These are phyloP conservation scores for Lepidochitona cinerea DNA, from an alignment of 2,888 invertebrate species.

Conservation along the genomic window DNA sequence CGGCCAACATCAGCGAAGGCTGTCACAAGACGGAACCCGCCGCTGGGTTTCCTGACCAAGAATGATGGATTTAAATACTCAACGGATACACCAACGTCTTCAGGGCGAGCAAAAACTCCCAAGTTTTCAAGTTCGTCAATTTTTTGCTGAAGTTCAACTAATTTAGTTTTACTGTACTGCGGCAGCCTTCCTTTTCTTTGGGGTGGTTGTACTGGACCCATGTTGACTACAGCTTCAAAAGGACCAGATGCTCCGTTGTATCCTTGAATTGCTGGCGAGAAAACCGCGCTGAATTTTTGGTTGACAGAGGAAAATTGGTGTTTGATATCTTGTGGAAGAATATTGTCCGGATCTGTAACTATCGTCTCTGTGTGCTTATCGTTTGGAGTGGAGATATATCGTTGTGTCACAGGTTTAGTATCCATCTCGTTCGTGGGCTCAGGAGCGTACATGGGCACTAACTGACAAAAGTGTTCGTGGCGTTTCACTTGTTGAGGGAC, in stretches of 20 bases:
- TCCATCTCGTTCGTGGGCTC: too few species aligned
- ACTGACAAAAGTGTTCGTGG: constrained; percentile 29
- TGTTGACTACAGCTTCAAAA: constrained; percentile 39
- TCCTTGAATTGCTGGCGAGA: constrained; percentile 25
- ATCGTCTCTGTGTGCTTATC: too few species aligned
- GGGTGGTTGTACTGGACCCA: constrained; percentile 42
- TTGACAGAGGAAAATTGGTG: constrained; percentile 15
- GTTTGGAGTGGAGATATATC: too few species aligned
- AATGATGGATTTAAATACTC: constrained; percentile 48
- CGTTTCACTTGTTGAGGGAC: background rate
- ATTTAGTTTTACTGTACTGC: constrained; percentile 34
- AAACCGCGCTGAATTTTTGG: constrained; percentile 26
- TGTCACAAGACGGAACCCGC: constrained; percentile 37
- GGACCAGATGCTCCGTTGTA: constrained; percentile 36
- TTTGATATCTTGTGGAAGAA: constrained; percentile 7
- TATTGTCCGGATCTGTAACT: constrained; percentile 28
- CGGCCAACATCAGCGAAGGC: constrained; percentile 26
- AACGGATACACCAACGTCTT: constrained; percentile 25
- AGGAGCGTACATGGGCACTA: too few species aligned
- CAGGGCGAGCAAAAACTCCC: constrained; percentile 34
- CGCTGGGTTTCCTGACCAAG: constrained; percentile 33
- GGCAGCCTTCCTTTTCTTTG: constrained; percentile 41
- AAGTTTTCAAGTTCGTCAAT: constrained; percentile 40
- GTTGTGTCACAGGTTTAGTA: too few species aligned
- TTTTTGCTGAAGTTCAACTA: constrained; percentile 33